These are phyloP conservation scores for Ptychodera flava DNA, from an alignment of 35 echinoderm and acorn worm genomes.

Conservation along the genomic window DNA sequence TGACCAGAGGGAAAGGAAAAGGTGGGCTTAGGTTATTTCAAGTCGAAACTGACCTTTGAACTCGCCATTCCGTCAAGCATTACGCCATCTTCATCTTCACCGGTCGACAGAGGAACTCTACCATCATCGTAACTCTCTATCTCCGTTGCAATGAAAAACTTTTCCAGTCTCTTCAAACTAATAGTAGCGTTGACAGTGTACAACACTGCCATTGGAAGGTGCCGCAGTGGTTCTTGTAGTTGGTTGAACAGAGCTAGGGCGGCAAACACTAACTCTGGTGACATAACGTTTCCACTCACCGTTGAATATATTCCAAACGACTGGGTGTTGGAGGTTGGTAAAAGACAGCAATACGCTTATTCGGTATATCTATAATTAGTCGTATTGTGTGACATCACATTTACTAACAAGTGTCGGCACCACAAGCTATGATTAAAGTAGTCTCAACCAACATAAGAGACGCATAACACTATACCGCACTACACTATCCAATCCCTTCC, in stretches of 20 bases:
- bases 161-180: slow-evolving; percentile 62
- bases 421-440: too few relatives aligned
- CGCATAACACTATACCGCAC: too few relatives aligned
- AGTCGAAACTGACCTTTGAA: background rate
- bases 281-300: background rate
- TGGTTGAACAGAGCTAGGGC: background rate
- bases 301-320: background rate
- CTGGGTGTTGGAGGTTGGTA: too few relatives aligned
- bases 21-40: background rate
- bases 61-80: background rate
- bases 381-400: too few relatives aligned
- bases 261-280: background rate
- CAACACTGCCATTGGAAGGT: slow-evolving; percentile 61
- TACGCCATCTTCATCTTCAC: background rate
- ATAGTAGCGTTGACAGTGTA: slow-evolving; percentile 76
- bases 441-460: too few relatives aligned
- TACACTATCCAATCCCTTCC: too few relatives aligned
- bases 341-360: too few relatives aligned
- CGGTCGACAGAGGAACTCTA: background rate
- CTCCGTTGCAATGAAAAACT: slow-evolving; percentile 77
- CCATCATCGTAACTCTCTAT: slow-evolving; percentile 56
- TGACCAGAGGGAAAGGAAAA: background rate
- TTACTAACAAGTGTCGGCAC: too few relatives aligned
- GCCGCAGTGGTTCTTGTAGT: background rate
- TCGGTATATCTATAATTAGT: too few relatives aligned